A percentile compares a stretch with the other conserved stretches of the same genome.
Conservation (phyloP, 2,888 invertebrate species). For the Aphelenchoides bicaudatus region DNA sequence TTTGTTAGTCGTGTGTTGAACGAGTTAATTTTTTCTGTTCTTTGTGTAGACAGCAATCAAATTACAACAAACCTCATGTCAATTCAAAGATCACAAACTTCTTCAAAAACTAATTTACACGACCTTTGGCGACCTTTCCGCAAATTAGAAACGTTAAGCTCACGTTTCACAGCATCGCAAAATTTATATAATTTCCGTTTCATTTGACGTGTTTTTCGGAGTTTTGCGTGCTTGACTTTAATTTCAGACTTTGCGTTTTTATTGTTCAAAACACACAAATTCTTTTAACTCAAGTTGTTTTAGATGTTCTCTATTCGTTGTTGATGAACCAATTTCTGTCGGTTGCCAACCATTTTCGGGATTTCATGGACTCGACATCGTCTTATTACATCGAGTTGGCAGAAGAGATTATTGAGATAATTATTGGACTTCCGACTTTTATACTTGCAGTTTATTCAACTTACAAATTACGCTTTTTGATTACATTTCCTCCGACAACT, state of each 20-base stretch:
- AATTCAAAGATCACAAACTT: too few relatives aligned
- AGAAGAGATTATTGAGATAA: background rate
- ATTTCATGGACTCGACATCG: background rate
- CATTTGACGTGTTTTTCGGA: constrained; percentile 4
- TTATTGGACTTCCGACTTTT: background rate
- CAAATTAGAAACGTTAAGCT: too few relatives aligned
- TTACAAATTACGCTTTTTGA: constrained; percentile 8
- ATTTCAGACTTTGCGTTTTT: background rate
- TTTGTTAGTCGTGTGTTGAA: too few relatives aligned
- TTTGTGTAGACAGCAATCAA: too few relatives aligned
- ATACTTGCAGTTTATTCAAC: constrained; percentile 6
- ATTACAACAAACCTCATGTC: too few relatives aligned
- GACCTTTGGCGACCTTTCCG: too few relatives aligned
- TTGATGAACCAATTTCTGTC: too few relatives aligned
- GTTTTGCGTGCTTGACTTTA: background rate
- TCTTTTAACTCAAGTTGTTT: background rate
- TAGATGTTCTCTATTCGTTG: too few relatives aligned
- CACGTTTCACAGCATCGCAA: too few relatives aligned
- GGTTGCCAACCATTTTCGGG: background rate
- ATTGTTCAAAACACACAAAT: background rate
- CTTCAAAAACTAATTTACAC: too few relatives aligned
- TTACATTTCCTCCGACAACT: constrained; percentile 7
- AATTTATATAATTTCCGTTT: too few relatives aligned
- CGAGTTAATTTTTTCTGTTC: too few relatives aligned
- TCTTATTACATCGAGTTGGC: background rate